Evolutionary conservation across 2,113 vertebrate genomes (phyloP), one percentile per base, ranked within the genome.

Genomic region (Anolis carolinensis): DNA sequence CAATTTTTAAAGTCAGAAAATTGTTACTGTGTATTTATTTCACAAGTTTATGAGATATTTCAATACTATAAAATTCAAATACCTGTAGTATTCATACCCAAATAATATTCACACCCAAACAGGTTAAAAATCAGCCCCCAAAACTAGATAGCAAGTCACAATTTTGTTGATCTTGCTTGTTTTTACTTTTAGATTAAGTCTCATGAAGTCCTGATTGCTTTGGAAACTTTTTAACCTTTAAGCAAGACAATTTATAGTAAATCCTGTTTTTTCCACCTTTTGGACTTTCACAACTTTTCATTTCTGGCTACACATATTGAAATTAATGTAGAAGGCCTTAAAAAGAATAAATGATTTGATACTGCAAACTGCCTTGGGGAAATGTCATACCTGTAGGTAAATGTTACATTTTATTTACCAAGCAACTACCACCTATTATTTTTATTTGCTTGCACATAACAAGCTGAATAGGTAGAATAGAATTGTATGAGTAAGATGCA

Each of bases 381-480:
- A 95, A 93, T 88, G 90, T 91, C 90, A 89, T 93, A 89, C 55
- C 68, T 59, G 48, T 86, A 92, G 91, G 84, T 88, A 68, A n/a
- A 88, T 62, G 81, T 90, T 81, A 87, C 11, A 52, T 7, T 0
- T 81, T 55, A 25, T 82, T 52, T 77, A 89, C 18, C 78, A 93
- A 18, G 88, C 74, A 92, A 91, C 84, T 75, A 83, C 44, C 62
- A 76, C 92, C 89, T 85, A 86, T 86, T 81, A 82, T 55, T 39
- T 1, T 73, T 91, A 76, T 63, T 75, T 59, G 80, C 30, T 77
- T 89, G 91, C 32, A 87, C 11, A 90, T 88, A 90, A 91, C 11
- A 62, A 63, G 91, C 90, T 93, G 94, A 84, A 84, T 16, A 9
- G 93, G 93, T 25, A 55, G 34, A 23, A 70, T 27, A 89, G 55